Percentiles rank a stretch among this genome's conserved stretches.
phyloP scores from a whole-genome alignment of 2,113 vertebrate species.

The Sardina pilchardus region DNA sequence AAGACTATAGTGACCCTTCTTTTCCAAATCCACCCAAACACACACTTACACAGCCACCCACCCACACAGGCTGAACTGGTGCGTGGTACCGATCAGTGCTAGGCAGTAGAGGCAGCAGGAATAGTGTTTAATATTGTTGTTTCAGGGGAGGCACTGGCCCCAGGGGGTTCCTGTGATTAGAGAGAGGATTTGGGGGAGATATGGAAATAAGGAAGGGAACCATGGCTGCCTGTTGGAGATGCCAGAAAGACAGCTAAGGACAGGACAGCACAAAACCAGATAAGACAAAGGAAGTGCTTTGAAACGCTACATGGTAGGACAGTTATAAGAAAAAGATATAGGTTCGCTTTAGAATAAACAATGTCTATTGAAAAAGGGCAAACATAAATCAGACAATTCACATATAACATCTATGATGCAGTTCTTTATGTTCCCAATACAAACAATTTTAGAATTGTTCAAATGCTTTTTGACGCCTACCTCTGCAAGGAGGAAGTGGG shows the following conservation, averaged over 20 bases:
- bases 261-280: neutral
- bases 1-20: neutral
- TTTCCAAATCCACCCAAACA: constrained; percentile 25
- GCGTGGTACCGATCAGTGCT: neutral
- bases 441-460: no score
- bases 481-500: neutral
- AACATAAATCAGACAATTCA: neutral
- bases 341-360: neutral
- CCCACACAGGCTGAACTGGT: neutral
- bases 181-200: constrained; percentile 45
- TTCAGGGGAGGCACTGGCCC: constrained; percentile 47
- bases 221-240: neutral
- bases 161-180: constrained; percentile 52
- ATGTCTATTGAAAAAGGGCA: neutral
- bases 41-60: neutral
- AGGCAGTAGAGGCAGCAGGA: neutral
- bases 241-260: constrained; percentile 6
- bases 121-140: constrained; percentile 46
- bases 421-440: no score
- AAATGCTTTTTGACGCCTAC: neutral
- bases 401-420: neutral
- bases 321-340: neutral
- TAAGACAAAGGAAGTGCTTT: constrained; percentile 7
- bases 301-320: neutral
- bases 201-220: constrained; percentile 28